phyloP scores from a whole-genome alignment of 2,797 vertebrate genomes.

The Leucoraja ocellata region DNA sequence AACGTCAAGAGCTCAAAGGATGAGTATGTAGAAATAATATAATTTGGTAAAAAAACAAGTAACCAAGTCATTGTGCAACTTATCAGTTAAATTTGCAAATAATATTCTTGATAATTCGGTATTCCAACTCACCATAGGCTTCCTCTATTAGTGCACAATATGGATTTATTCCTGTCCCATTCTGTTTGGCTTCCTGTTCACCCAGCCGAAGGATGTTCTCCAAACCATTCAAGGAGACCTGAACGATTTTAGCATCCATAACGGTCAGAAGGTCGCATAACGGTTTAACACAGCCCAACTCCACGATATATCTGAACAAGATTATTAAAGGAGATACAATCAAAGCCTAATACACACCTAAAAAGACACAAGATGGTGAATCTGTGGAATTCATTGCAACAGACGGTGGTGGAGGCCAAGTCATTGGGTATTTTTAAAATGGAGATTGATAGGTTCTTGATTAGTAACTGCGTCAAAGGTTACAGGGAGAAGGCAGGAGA shows the following conservation, averaged over 20 bases:
- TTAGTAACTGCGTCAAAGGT: too few species aligned
- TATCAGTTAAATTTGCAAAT: not conserved
- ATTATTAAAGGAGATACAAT: not conserved
- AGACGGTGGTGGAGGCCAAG: too few species aligned
- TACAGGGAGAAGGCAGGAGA: too few species aligned
- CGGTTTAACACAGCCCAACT: conserved; percentile 90
- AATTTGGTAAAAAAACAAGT: not conserved
- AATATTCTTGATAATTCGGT: not conserved
- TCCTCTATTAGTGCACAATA: conserved; percentile 94
- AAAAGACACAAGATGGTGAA: not conserved
- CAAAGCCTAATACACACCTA: not conserved
- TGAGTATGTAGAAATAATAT: not conserved
- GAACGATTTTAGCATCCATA: conserved; percentile 97
- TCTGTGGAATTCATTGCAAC: too few species aligned
- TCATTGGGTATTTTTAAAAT: too few species aligned
- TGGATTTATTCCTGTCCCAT: conserved; percentile 81
- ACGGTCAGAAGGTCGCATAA: conserved; percentile 93
- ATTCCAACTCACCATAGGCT: conserved; percentile 74
- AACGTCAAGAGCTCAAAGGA: not conserved
- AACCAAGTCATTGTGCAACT: not conserved
- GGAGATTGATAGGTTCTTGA: too few species aligned
- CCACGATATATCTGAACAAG: conserved; percentile 79
- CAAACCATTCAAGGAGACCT: conserved; percentile 87
- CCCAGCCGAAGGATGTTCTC: conserved; percentile 93
- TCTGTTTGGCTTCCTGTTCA: conserved; percentile 87